Evolutionary conservation across 2,797 vertebrate genomes (phyloP).

Genomic region (Catharus ustulatus): DNA sequence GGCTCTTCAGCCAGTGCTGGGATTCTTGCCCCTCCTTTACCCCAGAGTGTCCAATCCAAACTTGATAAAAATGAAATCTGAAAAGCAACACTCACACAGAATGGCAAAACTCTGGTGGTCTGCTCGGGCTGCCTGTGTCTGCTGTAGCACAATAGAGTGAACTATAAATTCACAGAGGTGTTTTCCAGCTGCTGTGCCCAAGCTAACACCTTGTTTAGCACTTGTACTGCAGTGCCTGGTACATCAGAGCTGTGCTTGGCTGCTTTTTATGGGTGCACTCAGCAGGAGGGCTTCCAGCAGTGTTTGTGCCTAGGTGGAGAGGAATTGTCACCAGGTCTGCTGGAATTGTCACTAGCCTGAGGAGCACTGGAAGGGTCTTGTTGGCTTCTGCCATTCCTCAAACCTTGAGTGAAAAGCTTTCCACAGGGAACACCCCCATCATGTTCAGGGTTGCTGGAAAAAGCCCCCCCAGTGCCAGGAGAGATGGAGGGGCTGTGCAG

Average conservation of each 20-base stretch:
- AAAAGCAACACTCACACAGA: not conserved
- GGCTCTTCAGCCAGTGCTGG: not conserved
- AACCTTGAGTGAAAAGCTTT: not conserved
- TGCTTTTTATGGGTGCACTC: not conserved
- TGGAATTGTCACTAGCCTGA: not conserved
- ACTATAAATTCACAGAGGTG: not conserved
- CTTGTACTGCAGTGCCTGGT: not conserved
- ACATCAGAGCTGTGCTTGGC: not conserved
- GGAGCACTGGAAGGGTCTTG: not conserved
- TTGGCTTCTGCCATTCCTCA: not conserved
- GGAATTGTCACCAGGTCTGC: not conserved
- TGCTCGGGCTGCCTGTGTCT: not conserved
- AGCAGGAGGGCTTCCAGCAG: not conserved
- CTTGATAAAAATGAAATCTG: not conserved
- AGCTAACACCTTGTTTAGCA: not conserved
- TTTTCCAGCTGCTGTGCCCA: not conserved
- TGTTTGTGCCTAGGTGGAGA: fast-evolving
- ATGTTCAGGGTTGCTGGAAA: not conserved
- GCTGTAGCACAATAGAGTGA: not conserved
- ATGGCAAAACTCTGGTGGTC: not conserved
- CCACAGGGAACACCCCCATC: fast-evolving
- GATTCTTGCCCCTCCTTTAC: not conserved
- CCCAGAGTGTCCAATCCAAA: not conserved
- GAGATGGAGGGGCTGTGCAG: not conserved
- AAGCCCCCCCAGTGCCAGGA: fast-evolving